A percentile compares a stretch with the other conserved stretches of the same genome.
These are phyloP conservation scores for Euphonia xanthogaster DNA, from an alignment of 2,797 vertebrate species.

Conservation along the genomic window DNA sequence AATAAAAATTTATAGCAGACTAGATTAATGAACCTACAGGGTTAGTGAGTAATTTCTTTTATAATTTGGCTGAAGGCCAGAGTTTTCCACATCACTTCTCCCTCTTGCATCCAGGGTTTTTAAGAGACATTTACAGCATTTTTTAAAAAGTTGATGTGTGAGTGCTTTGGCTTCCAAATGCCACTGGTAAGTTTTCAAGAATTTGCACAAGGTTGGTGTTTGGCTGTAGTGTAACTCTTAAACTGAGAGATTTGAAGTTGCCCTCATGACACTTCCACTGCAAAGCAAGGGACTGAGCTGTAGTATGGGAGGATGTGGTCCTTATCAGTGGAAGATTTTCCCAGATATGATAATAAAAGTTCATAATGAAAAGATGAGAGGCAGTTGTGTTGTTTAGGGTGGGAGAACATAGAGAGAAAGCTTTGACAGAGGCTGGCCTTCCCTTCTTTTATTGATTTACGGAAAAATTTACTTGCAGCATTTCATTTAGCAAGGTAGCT, in stretches of 20 bases:
- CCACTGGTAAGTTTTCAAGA: neutral
- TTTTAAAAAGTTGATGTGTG: neutral
- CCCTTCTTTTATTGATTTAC: neutral
- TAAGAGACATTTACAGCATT: neutral
- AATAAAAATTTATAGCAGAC: neutral
- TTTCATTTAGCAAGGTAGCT: neutral
- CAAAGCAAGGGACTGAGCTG: neutral
- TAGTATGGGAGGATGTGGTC: neutral
- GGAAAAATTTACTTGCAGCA: neutral
- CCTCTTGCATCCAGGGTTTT: neutral
- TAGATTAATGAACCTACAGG: neutral
- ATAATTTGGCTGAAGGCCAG: neutral
- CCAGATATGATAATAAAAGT: neutral
- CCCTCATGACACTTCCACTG: neutral
- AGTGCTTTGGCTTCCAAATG: conserved; percentile 11
- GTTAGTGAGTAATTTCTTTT: conserved; percentile 5
- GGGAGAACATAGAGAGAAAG: neutral
- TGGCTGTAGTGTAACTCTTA: neutral
- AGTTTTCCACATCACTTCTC: neutral
- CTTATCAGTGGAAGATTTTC: neutral
- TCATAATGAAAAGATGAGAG: neutral
- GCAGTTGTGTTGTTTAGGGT: neutral
- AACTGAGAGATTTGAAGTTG: neutral
- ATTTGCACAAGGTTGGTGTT: neutral
- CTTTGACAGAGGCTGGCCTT: neutral